Percentiles rank a stretch among this genome's conserved stretches.
phyloP scores from a whole-genome alignment of 2,888 invertebrate genomes.

The Ligdia adustata region DNA sequence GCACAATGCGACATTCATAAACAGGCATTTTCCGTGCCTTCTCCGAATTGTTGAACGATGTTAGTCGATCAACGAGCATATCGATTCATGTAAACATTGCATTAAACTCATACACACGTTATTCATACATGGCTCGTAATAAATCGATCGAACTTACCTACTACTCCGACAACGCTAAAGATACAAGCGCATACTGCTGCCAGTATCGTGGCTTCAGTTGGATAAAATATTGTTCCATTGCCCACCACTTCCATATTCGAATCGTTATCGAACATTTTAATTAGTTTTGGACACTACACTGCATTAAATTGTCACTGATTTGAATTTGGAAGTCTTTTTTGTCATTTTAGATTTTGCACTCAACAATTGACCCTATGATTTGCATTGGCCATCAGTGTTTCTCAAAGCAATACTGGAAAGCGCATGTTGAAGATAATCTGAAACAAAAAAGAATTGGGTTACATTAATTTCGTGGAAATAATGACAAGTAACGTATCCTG shows the following conservation, averaged over 20 bases:
- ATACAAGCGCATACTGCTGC: conserved; percentile 91
- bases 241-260: conserved; percentile 56
- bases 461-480: too few relatives aligned
- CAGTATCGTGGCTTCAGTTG: conserved; percentile 89
- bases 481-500: too few relatives aligned
- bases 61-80: conserved; percentile 38
- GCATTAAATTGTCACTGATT: conserved; percentile 48
- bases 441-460: conserved; percentile 47
- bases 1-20: conserved; percentile 47
- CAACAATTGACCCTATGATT: background rate
- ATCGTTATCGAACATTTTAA: conserved; percentile 41
- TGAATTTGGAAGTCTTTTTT: conserved; percentile 29
- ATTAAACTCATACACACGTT: conserved; percentile 42
- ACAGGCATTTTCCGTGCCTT: conserved; percentile 56
- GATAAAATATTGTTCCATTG: conserved; percentile 80
- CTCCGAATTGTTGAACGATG: conserved; percentile 44
- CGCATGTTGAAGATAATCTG: conserved; percentile 41
- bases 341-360: conserved; percentile 26
- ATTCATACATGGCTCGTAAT: background rate
- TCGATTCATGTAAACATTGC: conserved; percentile 53
- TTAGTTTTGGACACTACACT: conserved; percentile 44
- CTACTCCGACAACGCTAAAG: conserved; percentile 90
- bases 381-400: conserved; percentile 6
- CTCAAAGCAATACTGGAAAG: conserved; percentile 17
- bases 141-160: conserved; percentile 84